phyloP scores from a whole-genome alignment of 2,888 invertebrate genomes.

The Unio delphinus region DNA sequence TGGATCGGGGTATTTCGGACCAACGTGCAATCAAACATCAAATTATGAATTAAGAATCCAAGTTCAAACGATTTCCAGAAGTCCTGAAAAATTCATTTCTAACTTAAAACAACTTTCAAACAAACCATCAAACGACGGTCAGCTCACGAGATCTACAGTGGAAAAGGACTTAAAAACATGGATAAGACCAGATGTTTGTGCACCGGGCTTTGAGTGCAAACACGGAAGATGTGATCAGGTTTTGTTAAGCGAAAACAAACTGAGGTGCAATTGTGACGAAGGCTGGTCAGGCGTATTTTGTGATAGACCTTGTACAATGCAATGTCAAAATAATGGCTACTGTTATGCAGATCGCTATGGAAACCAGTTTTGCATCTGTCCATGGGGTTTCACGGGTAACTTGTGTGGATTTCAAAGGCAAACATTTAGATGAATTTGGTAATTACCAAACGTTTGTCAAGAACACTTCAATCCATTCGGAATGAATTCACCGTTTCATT shows the following conservation, averaged over 20 bases:
- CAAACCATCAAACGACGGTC: too few species aligned
- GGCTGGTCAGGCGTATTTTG: slow-evolving; percentile 33
- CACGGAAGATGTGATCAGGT: slow-evolving; percentile 31
- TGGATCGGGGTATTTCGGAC: slow-evolving; percentile 23
- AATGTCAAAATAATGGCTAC: slow-evolving; percentile 24
- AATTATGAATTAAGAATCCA: too few species aligned
- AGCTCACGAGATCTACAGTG: too few species aligned
- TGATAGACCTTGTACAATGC: slow-evolving; percentile 31
- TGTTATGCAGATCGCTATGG: slow-evolving; percentile 29
- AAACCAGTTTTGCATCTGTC: slow-evolving; percentile 29
- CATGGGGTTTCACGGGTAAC: slow-evolving; percentile 23
- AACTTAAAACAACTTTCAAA: too few species aligned
- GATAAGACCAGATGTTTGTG: slow-evolving; percentile 30
- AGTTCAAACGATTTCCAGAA: too few species aligned
- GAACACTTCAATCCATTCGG: neutral
- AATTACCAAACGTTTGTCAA: slow-evolving; percentile 5
- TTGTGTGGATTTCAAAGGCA: slow-evolving; percentile 20
- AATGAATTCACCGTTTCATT: too few species aligned
- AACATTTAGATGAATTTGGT: neutral
- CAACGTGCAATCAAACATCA: slow-evolving; percentile 13
- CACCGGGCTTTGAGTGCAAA: slow-evolving; percentile 34
- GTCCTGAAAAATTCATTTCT: too few species aligned
- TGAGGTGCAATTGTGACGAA: slow-evolving; percentile 25
- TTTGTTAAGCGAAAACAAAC: slow-evolving; percentile 18
- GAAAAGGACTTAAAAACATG: slow-evolving; percentile 20